These are phyloP conservation scores for Mus spretus DNA, from an alignment of 2,797 vertebrate genomes.

Conservation along the genomic window DNA sequence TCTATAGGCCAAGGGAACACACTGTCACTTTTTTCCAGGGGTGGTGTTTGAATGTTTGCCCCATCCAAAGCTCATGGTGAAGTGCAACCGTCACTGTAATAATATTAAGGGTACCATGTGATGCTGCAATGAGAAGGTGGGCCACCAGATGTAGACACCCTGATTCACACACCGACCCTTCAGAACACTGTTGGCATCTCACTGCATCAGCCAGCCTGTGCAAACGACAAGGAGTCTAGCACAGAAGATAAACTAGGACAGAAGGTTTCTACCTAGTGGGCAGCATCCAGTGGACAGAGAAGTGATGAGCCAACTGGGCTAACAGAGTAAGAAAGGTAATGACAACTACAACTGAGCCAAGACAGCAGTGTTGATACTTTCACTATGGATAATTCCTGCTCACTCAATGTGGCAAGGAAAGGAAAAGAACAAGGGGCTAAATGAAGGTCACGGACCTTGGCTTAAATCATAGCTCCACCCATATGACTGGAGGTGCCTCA, in stretches of 20 bases:
- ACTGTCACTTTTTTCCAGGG: background rate
- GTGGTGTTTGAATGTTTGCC: background rate
- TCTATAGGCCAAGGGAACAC: background rate
- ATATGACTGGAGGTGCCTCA: background rate
- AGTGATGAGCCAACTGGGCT: background rate
- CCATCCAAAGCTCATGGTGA: background rate
- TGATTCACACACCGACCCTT: background rate
- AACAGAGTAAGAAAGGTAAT: background rate
- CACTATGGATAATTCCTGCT: background rate
- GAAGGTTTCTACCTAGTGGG: background rate
- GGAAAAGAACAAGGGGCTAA: background rate
- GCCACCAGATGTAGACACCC: background rate
- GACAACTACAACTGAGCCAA: background rate
- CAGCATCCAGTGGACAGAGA: background rate
- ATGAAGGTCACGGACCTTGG: background rate
- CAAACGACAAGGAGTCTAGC: background rate
- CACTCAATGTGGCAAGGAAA: background rate
- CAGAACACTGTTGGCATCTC: background rate
- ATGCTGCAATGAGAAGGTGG: background rate
- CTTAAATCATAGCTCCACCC: background rate
- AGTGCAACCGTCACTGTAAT: background rate
- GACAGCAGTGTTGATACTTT: background rate
- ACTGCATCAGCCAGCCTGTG: background rate
- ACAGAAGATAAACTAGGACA: background rate
- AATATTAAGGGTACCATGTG: background rate